A percentile compares a stretch with the other conserved stretches of the same genome.
These are phyloP conservation scores for Vannuccia rotundouncinata DNA, from an alignment of 2,888 invertebrate species.

Conservation along the genomic window DNA sequence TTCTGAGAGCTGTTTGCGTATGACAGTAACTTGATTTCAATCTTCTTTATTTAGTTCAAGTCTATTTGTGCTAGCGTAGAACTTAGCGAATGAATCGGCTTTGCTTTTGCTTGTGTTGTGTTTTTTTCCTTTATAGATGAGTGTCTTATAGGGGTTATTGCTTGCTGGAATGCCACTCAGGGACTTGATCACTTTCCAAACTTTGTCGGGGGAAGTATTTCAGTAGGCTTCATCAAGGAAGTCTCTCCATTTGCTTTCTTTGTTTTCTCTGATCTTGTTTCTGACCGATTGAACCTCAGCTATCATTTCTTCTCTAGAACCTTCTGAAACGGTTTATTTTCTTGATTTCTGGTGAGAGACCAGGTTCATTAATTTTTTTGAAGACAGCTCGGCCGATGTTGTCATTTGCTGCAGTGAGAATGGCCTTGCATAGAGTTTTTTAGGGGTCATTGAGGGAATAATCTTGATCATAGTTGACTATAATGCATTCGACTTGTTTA, in stretches of 20 bases:
- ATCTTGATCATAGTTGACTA: neutral
- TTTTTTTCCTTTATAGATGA: constrained; percentile 5
- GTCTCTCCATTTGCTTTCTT: neutral
- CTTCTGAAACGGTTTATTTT: neutral
- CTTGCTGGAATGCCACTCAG: neutral
- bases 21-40: neutral
- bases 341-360: neutral
- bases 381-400: neutral
- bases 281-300: neutral
- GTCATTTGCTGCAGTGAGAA: constrained; percentile 3
- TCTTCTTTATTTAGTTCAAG: neutral
- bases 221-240: neutral
- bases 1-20: neutral
- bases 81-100: neutral
- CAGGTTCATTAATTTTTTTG: neutral
- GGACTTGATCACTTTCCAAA: constrained; percentile 13
- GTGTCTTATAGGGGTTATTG: neutral
- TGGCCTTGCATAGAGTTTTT: constrained; percentile 1
- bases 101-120: neutral
- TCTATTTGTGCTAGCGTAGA: neutral
- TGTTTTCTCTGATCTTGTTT: neutral
- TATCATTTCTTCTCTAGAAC: neutral
- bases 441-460: neutral
- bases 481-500: neutral
- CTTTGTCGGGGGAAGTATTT: constrained; percentile 7